These are phyloP conservation scores for Vespertilio murinus DNA, from an alignment of 2,797 vertebrate species.

Conservation along the genomic window DNA sequence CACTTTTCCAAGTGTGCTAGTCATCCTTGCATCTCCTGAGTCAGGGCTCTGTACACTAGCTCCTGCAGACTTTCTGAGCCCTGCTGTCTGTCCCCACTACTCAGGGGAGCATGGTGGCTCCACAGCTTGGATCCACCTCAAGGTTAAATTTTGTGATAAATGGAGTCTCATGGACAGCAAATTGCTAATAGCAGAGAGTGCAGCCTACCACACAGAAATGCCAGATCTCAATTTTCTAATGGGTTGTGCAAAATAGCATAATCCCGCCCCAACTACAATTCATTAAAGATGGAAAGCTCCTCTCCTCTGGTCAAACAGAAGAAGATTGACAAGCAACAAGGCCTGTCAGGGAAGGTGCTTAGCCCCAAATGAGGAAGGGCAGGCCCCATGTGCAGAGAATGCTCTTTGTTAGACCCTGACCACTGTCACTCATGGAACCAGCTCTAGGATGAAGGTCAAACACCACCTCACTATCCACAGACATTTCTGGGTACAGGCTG, in stretches of 20 bases:
- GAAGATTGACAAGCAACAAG: no score
- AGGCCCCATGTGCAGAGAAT: neutral
- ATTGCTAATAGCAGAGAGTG: neutral
- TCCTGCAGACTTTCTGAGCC: rapidly evolving
- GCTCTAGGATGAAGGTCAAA: rapidly evolving
- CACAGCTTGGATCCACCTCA: neutral
- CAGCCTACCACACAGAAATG: neutral
- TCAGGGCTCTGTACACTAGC: rapidly evolving
- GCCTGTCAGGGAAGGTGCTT: neutral
- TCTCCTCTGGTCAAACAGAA: neutral
- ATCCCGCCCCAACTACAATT: neutral
- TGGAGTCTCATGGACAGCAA: neutral
- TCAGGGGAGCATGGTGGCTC: rapidly evolving
- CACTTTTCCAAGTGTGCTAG: neutral
- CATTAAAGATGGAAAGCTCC: neutral
- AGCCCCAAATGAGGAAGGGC: neutral
- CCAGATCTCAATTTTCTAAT: neutral
- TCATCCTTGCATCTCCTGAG: rapidly evolving
- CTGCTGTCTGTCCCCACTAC: neutral
- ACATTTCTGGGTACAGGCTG: rapidly evolving
- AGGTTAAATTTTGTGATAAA: neutral
- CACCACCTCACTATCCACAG: neutral
- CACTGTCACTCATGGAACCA: rapidly evolving
- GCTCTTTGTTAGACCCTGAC: rapidly evolving
- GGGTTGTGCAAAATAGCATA: neutral